Evolutionary conservation across 2,888 invertebrate species (phyloP).

Genomic region (Ennomos fuscantarius): DNA sequence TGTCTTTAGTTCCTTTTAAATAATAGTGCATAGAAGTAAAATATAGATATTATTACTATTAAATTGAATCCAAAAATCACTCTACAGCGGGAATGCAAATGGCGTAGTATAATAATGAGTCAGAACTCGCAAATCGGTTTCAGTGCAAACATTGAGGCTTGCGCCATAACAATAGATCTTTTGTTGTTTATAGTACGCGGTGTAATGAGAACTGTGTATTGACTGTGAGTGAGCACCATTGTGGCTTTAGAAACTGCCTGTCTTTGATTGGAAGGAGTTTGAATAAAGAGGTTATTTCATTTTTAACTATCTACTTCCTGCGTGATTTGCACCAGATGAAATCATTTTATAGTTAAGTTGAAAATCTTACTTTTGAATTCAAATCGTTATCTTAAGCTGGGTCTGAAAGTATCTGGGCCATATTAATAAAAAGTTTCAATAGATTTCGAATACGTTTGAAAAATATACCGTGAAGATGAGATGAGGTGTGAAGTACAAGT

Average conservation of each 20-base stretch:
- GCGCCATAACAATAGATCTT: slow-evolving; percentile 22
- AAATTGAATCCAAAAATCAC: slow-evolving; percentile 17
- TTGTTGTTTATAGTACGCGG: slow-evolving; percentile 14
- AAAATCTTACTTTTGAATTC: too few species aligned
- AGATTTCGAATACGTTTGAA: too few species aligned
- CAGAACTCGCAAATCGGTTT: slow-evolving; percentile 19
- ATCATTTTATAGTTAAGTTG: too few species aligned
- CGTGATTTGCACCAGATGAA: too few species aligned
- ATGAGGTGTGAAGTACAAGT: too few species aligned
- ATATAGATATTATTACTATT: slow-evolving; percentile 4
- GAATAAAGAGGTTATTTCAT: too few species aligned
- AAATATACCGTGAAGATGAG: too few species aligned
- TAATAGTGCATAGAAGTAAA: slow-evolving; percentile 2
- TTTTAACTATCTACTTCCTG: too few species aligned
- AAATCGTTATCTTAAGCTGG: too few species aligned
- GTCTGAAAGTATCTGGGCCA: too few species aligned
- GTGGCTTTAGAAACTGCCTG: slow-evolving; percentile 11
- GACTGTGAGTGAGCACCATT: slow-evolving; percentile 13
- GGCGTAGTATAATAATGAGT: slow-evolving; percentile 14
- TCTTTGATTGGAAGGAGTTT: slow-evolving; percentile 10
- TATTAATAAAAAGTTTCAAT: too few species aligned
- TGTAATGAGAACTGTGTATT: slow-evolving; percentile 23
- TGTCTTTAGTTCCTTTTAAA: too few species aligned
- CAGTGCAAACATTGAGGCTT: slow-evolving; percentile 21
- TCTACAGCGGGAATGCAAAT: slow-evolving; percentile 1